Evolutionary conservation across 2,888 invertebrate species (phyloP).

Genomic region (Drosophila greeni): DNA sequence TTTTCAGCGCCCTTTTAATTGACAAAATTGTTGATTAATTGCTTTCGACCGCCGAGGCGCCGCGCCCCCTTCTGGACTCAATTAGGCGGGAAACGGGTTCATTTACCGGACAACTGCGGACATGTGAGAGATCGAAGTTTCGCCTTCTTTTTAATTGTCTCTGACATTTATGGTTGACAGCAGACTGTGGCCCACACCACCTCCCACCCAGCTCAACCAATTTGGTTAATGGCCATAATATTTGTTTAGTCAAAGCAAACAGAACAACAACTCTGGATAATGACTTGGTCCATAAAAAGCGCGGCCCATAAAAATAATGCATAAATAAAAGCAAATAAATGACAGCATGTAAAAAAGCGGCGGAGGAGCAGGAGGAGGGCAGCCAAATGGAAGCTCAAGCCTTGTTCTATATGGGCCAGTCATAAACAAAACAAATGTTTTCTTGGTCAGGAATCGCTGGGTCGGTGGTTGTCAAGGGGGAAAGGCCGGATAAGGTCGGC

Average conservation of each 20-base stretch:
- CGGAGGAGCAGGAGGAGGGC: slow-evolving; percentile 1
- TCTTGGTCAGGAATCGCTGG: slow-evolving; percentile 22
- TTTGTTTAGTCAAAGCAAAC: slow-evolving; percentile 71
- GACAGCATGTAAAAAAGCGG: slow-evolving; percentile 61
- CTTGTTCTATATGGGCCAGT: slow-evolving; percentile 20
- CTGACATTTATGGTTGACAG: slow-evolving; percentile 58
- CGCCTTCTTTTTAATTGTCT: slow-evolving; percentile 42
- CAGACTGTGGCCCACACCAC: neutral
- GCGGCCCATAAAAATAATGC: slow-evolving; percentile 69
- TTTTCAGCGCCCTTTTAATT: slow-evolving; percentile 40
- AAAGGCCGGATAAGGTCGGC: slow-evolving; percentile 5
- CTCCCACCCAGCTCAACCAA: slow-evolving; percentile 51
- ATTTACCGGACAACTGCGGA: slow-evolving; percentile 27
- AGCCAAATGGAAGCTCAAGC: slow-evolving; percentile 16
- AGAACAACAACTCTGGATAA: slow-evolving; percentile 55
- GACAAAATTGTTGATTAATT: slow-evolving; percentile 67
- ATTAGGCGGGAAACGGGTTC: slow-evolving; percentile 45
- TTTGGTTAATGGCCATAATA: slow-evolving; percentile 72
- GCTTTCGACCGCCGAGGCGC: slow-evolving; percentile 55
- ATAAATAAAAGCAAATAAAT: slow-evolving; percentile 72
- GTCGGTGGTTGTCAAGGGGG: slow-evolving; percentile 11
- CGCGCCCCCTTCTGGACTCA: slow-evolving; percentile 48
- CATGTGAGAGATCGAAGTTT: slow-evolving; percentile 28
- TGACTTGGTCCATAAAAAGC: slow-evolving; percentile 64
- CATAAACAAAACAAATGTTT: slow-evolving; percentile 41